Evolutionary conservation across 1,140 invertebrate genomes (phyloP).

Genomic region (Drosophila sp.): DNA sequence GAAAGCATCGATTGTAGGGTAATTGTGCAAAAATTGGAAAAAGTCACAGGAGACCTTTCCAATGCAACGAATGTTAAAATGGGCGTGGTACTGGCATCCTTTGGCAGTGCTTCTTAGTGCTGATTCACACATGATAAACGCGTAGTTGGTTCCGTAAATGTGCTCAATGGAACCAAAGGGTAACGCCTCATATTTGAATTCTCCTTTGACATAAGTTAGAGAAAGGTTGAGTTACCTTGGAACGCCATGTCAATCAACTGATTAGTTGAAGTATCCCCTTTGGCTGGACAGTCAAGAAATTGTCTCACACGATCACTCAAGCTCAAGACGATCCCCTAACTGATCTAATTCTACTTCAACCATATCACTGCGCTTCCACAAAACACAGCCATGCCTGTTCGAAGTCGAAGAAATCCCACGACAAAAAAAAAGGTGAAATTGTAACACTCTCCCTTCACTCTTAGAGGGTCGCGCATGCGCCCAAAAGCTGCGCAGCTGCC

Average conservation of each 20-base stretch:
- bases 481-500: conserved; percentile 75
- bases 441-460: conserved; percentile 56
- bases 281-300: background rate
- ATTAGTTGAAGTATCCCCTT: conserved; percentile 1
- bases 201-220: background rate
- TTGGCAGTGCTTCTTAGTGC: conserved; percentile 16
- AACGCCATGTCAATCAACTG: background rate
- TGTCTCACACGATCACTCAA: conserved; percentile 46
- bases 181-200: no score
- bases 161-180: no score
- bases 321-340: conserved; percentile 16
- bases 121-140: no score
- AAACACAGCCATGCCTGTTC: conserved; percentile 49
- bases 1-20: conserved; percentile 82
- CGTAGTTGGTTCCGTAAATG: no score
- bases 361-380: conserved; percentile 33
- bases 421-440: conserved; percentile 67
- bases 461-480: conserved; percentile 30
- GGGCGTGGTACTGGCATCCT: conserved; percentile 42
- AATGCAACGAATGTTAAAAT: conserved; percentile 53
- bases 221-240: background rate
- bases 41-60: conserved; percentile 66
- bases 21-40: conserved; percentile 82
- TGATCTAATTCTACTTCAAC: conserved; percentile 17
- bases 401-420: conserved; percentile 61